Evolutionary conservation across 2,113 vertebrate species (phyloP), one percentile per base, ranked within the genome.

Genomic region (Oxygymnocypris stewartii): DNA sequence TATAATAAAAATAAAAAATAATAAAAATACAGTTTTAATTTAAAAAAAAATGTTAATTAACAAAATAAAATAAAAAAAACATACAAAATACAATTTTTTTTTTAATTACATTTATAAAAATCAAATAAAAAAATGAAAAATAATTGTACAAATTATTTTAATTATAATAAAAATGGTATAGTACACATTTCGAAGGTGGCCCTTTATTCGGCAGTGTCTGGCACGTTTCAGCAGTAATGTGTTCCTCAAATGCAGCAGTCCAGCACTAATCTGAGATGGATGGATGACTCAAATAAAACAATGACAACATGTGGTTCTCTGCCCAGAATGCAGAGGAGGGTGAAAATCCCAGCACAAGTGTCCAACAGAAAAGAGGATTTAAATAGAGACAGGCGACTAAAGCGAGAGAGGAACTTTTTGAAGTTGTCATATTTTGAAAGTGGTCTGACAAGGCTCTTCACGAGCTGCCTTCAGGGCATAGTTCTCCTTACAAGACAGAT

Each of bases 321-420:
- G 67, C 65, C 35, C 67, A 71, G 82, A 84, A 84, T 74, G 82
- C 82, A 84, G 69, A 84, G 82, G 82, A 74, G 31, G 65, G 31
- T 74, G 49, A 57, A 74, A 84, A 73, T 73, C 47, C 67, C 11
- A 57, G 63, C 5, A 11, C 54, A 42, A 42, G 8, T 51, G 18
- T 79, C 35, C 51, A 40, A 42, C n/a, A 81, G 40, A 47, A 44
- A 82, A 84, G 49, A 84, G 49, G 49, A 84, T 84, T 74, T 84
- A 42, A 54, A 57, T 31, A 54, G 12, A 37, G 67, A 57, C 1
- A 71, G 10, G 31, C 16, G 20, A 25, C 31, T 18, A 20, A 74
- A 28, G 4, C 25, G 20, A 18, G 78, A 79, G 31, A n/a, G 25
- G 9, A 63, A 71, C 61, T 71, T 82, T 71, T 51, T 82, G 40